Evolutionary conservation across 2,888 invertebrate genomes (phyloP).

Genomic region (Linyphia triangularis): DNA sequence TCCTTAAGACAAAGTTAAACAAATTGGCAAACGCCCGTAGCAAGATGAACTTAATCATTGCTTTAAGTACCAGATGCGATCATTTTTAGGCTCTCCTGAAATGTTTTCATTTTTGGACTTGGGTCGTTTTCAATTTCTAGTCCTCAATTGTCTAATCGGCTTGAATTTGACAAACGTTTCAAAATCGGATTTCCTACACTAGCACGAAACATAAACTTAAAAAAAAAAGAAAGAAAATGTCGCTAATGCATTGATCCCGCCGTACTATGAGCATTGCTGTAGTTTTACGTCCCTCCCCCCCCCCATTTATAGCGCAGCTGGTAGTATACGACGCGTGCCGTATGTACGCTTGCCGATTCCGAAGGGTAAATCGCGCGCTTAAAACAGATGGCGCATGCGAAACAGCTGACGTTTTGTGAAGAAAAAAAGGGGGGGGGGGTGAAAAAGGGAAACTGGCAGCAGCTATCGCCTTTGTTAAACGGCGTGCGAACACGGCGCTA

Average conservation of each 20-base stretch:
- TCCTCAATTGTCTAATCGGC: too few species aligned
- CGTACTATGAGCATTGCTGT: not conserved
- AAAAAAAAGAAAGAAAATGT: not conserved
- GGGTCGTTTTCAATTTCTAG: too few species aligned
- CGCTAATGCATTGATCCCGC: slow-evolving; percentile 24
- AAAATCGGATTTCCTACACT: not conserved
- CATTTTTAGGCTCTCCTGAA: too few species aligned
- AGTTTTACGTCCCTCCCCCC: not conserved
- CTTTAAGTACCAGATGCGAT: too few species aligned
- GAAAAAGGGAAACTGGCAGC: slow-evolving; percentile 39
- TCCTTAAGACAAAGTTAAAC: too few species aligned
- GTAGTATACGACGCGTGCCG: slow-evolving; percentile 59
- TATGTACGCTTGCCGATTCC: slow-evolving; percentile 61
- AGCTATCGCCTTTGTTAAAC: slow-evolving; percentile 67
- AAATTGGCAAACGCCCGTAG: too few species aligned
- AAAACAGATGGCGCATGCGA: slow-evolving; percentile 54
- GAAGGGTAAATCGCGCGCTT: slow-evolving; percentile 40
- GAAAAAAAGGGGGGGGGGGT: not conserved
- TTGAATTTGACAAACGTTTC: not conserved
- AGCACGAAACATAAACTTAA: not conserved
- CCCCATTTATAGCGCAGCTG: slow-evolving; percentile 37
- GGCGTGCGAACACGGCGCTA: slow-evolving; percentile 69
- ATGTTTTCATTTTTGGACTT: too few species aligned
- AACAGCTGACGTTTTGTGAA: slow-evolving; percentile 51
- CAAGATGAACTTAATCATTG: too few species aligned